A percentile compares a stretch with the other conserved stretches of the same genome.
Conservation (phyloP, 2,113 vertebrate species). For the Pimephales promelas region DNA sequence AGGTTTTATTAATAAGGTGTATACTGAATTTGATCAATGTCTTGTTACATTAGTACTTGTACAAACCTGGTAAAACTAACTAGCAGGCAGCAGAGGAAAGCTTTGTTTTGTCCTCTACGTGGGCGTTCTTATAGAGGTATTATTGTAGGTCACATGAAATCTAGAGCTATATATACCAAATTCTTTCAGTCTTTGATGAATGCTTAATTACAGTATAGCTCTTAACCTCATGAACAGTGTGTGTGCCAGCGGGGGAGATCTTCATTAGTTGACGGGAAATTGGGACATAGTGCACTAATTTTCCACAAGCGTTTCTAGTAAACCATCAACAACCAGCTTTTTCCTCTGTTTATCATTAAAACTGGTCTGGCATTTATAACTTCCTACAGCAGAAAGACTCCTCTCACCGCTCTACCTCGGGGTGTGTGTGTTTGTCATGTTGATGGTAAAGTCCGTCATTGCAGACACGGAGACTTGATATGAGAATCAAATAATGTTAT, state of each 20-base stretch:
- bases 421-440: neutral
- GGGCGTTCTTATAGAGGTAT: no score
- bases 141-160: no score
- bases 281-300: conserved; percentile 35
- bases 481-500: neutral
- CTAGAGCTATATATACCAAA: neutral
- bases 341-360: conserved; percentile 68
- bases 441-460: conserved; percentile 2
- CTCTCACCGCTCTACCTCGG: neutral
- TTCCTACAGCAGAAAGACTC: conserved; percentile 39
- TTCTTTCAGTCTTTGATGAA: neutral
- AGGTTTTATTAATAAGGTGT: no score
- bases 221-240: neutral
- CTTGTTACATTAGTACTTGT: no score
- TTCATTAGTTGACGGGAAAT: conserved; percentile 62
- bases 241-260: neutral
- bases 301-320: conserved; percentile 61
- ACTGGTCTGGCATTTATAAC: conserved; percentile 64
- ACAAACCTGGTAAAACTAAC: no score
- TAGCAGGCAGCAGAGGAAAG: no score
- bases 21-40: no score
- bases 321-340: conserved; percentile 62
- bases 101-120: no score
- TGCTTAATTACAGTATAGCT: neutral
- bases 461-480: neutral